A percentile compares a stretch with the other conserved stretches of the same genome.
Conservation (phyloP, 2,888 invertebrate species). For the Drosophila leonis region DNA sequence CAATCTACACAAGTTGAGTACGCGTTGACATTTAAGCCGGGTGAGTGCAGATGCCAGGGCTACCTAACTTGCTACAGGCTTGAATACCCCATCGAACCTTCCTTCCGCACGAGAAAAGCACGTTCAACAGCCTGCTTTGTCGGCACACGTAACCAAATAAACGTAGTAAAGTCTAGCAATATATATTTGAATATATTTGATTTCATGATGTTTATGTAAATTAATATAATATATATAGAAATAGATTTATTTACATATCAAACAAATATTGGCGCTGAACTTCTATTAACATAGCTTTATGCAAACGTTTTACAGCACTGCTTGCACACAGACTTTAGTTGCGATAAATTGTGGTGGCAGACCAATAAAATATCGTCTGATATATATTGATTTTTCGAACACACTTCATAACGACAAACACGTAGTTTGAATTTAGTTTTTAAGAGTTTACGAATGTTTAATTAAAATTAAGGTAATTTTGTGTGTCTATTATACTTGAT, state of each 20-base stretch:
- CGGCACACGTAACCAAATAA: neutral
- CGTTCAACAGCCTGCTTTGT: neutral
- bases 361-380: constrained; percentile 24
- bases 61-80: neutral
- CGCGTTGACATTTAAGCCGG: constrained; percentile 49
- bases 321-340: neutral
- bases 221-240: neutral
- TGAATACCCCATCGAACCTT: neutral
- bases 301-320: constrained; percentile 23
- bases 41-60: constrained; percentile 31
- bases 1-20: neutral
- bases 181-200: neutral
- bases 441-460: constrained; percentile 53
- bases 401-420: constrained; percentile 73
- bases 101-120: neutral
- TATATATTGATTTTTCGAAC: constrained; percentile 62
- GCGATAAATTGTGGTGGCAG: constrained; percentile 42
- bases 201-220: neutral
- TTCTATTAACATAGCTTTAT: neutral
- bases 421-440: constrained; percentile 69
- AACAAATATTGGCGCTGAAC: neutral
- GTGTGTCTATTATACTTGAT: neutral
- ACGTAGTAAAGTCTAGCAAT: neutral
- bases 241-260: neutral
- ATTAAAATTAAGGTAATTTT: constrained; percentile 44